Percentiles rank a stretch among this genome's conserved stretches.
Evolutionary conservation across 2,888 invertebrate genomes (phyloP).

Genomic region (Tetragnatha montana): DNA sequence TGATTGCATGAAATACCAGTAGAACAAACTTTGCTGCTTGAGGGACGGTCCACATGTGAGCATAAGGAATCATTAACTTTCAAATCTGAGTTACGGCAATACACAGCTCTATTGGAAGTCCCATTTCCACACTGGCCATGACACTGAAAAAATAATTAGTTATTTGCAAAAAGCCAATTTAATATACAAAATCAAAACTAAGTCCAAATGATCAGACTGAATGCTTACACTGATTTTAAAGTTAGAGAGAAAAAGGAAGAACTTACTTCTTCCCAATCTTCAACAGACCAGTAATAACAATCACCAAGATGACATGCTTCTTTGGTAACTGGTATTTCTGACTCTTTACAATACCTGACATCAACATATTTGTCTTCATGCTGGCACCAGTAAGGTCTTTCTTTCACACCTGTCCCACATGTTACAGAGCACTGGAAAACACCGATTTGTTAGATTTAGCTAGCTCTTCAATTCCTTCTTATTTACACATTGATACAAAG

Average conservation of each 20-base stretch:
- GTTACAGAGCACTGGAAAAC: slow-evolving; percentile 81
- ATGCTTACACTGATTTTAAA: not conserved
- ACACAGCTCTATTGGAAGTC: slow-evolving; percentile 33
- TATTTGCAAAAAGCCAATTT: not conserved
- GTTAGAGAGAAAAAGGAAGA: not conserved
- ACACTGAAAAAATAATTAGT: slow-evolving; percentile 49
- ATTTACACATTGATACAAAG: too few species aligned
- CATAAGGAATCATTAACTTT: slow-evolving; percentile 49
- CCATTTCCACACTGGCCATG: slow-evolving; percentile 61
- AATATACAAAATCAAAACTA: too few species aligned
- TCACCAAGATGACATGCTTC: slow-evolving; percentile 51
- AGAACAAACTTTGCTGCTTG: slow-evolving; percentile 29
- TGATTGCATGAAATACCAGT: slow-evolving; percentile 28
- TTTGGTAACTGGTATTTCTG: slow-evolving; percentile 50
- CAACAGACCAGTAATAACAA: slow-evolving; percentile 52
- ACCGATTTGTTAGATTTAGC: too few species aligned
- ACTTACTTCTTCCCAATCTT: slow-evolving; percentile 61
- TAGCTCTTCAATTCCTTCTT: too few species aligned
- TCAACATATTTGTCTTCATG: slow-evolving; percentile 78
- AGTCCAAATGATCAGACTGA: too few species aligned
- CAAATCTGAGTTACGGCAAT: slow-evolving; percentile 36
- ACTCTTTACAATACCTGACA: slow-evolving; percentile 76
- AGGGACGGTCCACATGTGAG: slow-evolving; percentile 15
- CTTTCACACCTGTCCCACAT: slow-evolving; percentile 81
- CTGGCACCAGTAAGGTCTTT: slow-evolving; percentile 79